These are phyloP conservation scores for Coreius guichenoti DNA, from an alignment of 2,797 vertebrate genomes.

Conservation along the genomic window DNA sequence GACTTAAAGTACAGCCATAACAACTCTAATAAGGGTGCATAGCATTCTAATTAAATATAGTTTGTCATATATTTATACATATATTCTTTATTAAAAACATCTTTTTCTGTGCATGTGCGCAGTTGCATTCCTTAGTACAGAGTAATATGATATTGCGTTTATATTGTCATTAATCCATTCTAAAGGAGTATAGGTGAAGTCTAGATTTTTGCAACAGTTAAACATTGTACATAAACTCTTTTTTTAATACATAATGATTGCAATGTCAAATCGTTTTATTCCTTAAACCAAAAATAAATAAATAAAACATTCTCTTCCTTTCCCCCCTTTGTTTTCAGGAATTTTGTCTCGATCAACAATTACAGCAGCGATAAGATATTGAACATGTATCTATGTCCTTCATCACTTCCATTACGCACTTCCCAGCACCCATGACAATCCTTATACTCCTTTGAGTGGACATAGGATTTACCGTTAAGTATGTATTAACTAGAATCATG, in stretches of 20 bases:
- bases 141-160: conserved; percentile 87
- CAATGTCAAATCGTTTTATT: conserved; percentile 69
- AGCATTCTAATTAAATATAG: conserved; percentile 88
- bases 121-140: conserved; percentile 88
- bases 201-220: conserved; percentile 79
- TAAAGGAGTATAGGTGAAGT: conserved; percentile 84
- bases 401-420: conserved; percentile 22
- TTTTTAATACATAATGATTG: conserved; percentile 71
- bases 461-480: conserved; percentile 28
- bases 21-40: conserved; percentile 89
- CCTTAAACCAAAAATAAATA: conserved; percentile 57
- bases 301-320: conserved; percentile 19
- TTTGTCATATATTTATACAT: conserved; percentile 85
- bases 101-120: conserved; percentile 84
- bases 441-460: conserved; percentile 30
- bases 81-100: conserved; percentile 85
- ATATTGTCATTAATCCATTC: conserved; percentile 84
- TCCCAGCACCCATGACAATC: conserved; percentile 34
- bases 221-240: conserved; percentile 78
- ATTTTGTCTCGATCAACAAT: conserved; percentile 8
- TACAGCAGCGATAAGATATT: conserved; percentile 37
- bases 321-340: conserved; percentile 35
- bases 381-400: conserved; percentile 8
- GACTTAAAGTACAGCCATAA: conserved; percentile 87
- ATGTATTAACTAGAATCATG: conserved; percentile 61